Base-by-base conservation (phyloP, 2,888 invertebrate genomes). In the Caradrina clavipalpis region DNA sequence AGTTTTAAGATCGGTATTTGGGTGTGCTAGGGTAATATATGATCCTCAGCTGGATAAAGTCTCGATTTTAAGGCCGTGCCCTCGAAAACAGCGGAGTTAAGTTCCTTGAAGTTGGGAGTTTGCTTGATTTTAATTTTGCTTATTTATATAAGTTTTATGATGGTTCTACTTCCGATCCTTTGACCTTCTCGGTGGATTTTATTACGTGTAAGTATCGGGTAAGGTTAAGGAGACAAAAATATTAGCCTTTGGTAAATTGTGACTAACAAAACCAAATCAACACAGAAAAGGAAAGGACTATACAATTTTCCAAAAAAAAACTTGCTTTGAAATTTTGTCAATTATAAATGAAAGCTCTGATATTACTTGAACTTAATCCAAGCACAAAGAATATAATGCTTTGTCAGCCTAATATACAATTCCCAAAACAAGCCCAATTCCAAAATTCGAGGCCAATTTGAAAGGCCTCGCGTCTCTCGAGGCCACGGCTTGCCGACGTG, bases 401-500 rank as follows among this genome's bases (percentile, higher is more conserved):
- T 19, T 69, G 50, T 39, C 8, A 21, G 6, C 42, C 5, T 7
- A 31, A 45, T n/a, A 17, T 35, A 26, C 8, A 21, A 47, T n/a
- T 65, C 26, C 11, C 17, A 57, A 57, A 42, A n/a, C 13, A 64
- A 64, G 13, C 11, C 22, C 19, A 45, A 45, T 50, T 31, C 57
- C 17, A 7, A 51, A 53, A 26, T 11, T n/a, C 7, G 21, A 69
- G 35, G 58, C 73, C 69, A 73, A 55, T 69, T 73, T 35, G 0
- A 51, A 78, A 78, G 58, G 51, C 61, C 64, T 51, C 81, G 77
- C 81, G 39, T 60, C 62, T 81, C 74, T 85, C 75, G 81, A 76
- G 78, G 81, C 81, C 82, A 50, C 64, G 19, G 54, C 57, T 76
- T 85, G 88, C 88, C 90, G 91, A 89, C 91, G 85, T 84, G 83